Conservation (phyloP, 2,888 invertebrate species). For the Exocentrus adspersus region DNA sequence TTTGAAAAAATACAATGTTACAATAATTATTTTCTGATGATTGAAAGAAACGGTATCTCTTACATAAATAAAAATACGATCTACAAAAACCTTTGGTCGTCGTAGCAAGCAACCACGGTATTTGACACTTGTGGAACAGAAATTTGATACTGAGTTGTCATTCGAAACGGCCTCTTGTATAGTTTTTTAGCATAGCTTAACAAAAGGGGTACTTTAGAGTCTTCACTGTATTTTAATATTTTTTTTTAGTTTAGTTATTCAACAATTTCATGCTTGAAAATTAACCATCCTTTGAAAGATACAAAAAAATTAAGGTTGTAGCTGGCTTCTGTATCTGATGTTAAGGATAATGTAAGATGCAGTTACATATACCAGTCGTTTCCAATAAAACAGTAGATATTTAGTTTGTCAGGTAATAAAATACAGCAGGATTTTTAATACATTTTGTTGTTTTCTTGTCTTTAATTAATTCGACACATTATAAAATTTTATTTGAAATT, state of each 20-base stretch:
- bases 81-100: conserved; percentile 25
- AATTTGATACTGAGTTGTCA: conserved; percentile 48
- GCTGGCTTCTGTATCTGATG: conserved; percentile 24
- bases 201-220: conserved; percentile 50
- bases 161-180: conserved; percentile 46
- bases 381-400: too few relatives aligned
- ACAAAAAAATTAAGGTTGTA: background rate
- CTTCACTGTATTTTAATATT: conserved; percentile 47
- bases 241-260: conserved; percentile 39
- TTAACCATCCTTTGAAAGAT: conserved; percentile 28
- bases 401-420: too few relatives aligned
- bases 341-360: background rate
- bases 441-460: too few relatives aligned
- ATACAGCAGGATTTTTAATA: too few relatives aligned
- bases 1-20: too few relatives aligned
- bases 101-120: conserved; percentile 41
- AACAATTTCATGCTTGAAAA: conserved; percentile 40
- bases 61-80: conserved; percentile 11
- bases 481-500: too few relatives aligned
- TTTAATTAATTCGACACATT: too few relatives aligned
- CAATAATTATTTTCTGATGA: background rate
- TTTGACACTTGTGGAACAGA: conserved; percentile 53
- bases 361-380: background rate
- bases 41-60: background rate
- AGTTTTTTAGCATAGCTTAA: conserved; percentile 47